Base-by-base conservation (phyloP, 64 coral and sea anemone species). In the Cladopsammia gracilis region DNA sequence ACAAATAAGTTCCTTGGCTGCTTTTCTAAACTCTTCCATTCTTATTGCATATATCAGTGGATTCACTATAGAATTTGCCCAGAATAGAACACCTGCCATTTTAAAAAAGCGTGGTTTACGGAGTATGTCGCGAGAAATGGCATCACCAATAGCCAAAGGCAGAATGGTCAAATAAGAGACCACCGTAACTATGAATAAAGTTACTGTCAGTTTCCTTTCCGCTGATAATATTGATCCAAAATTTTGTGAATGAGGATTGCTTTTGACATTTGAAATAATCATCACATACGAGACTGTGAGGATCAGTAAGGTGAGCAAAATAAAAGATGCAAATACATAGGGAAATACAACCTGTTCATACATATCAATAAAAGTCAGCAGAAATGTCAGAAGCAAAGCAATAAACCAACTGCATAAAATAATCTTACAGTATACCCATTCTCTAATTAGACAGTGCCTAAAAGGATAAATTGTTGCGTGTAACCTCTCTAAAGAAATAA, bases 381-480 rank as follows among this genome's bases (percentile, higher is more conserved):
- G 14, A 73, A 73, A 73, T 25, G 26, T 25, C 8, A 48, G 5
- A 43, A 44, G 25, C 10, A 46, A 73, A 18, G 42, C 2, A 16
- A 73, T 46, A 73, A 73, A 3, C 71, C 71, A 73, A 12, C 71
- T 73, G 12, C 10, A 25, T 3, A 18, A 11, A 6, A 73, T 73
- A 11, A 73, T 16, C 43, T 1, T 47, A 73, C 13, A 73, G 13
- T 73, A 73, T 6, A 73, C 4, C 43, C 43, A 6, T 73, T 46
- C 43, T 14, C 13, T 14, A 13, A 73, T 43, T 14, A 73, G 15
- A 42, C 71, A 73, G 16, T 73, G 71, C 15, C 44, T 73, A 16
- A 73, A 73, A 14, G 71, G 71, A 73, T 44, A 73, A 48, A 46
- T 15, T 48, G 71, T 73, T 6, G 71, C 71, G 34, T 73, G 71